These are phyloP conservation scores for Phenacoccus solenopsis DNA, from an alignment of 1,140 invertebrate species.

Conservation along the genomic window DNA sequence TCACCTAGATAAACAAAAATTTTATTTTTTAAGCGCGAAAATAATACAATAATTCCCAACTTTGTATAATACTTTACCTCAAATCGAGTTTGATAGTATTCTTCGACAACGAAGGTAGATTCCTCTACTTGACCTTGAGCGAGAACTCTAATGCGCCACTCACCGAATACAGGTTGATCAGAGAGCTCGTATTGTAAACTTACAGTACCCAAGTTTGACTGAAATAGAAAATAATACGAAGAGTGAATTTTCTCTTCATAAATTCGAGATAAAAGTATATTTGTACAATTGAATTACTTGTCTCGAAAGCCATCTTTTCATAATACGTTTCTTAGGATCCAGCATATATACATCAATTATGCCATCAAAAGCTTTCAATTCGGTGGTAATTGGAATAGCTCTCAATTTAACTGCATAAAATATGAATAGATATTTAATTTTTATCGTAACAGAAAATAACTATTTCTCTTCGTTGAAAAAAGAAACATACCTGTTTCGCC, in stretches of 20 bases:
- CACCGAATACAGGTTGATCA: slow-evolving; percentile 81
- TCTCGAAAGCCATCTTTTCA: slow-evolving; percentile 79
- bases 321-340: slow-evolving; percentile 70
- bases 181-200: slow-evolving; percentile 80
- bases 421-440: slow-evolving; percentile 18
- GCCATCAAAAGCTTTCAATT: slow-evolving; percentile 72
- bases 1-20: slow-evolving; percentile 47
- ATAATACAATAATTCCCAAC: not conserved
- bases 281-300: slow-evolving; percentile 38
- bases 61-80: slow-evolving; percentile 41
- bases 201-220: slow-evolving; percentile 81
- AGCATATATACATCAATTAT: slow-evolving; percentile 81
- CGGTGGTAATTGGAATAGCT: slow-evolving; percentile 76
- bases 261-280: not conserved
- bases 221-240: slow-evolving; percentile 29
- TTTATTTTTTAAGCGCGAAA: slow-evolving; percentile 5
- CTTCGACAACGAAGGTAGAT: slow-evolving; percentile 74
- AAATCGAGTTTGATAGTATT: slow-evolving; percentile 85
- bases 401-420: slow-evolving; percentile 62
- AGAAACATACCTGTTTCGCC: slow-evolving; percentile 55
- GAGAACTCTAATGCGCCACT: slow-evolving; percentile 79
- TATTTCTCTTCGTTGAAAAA: not conserved
- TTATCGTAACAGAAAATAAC: not conserved
- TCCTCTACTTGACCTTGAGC: slow-evolving; percentile 80
- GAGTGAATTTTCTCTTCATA: slow-evolving; percentile 6